Evolutionary conservation across 2,113 vertebrate genomes (phyloP), one percentile per base, ranked within the genome.

Genomic region (Phaethon lepturus): DNA sequence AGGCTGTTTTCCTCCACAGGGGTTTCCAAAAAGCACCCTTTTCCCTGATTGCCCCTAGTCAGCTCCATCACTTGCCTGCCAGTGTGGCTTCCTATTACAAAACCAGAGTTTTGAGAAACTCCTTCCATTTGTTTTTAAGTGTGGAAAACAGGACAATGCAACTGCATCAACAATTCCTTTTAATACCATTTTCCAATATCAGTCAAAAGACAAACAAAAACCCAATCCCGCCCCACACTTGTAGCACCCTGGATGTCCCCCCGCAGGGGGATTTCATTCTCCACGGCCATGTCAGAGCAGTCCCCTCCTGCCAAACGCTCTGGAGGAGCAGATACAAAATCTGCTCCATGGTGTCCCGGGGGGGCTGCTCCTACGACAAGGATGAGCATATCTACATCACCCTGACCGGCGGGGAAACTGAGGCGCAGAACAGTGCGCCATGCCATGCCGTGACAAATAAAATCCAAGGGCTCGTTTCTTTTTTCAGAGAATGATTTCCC

Each of bases 341-440:
- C 50, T 4, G 4, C 18, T 62, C n/a, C n/a, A 22, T 1, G 2
- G 13, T 52, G 55, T 63, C 60, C 29, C 1, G 0, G 5, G 7
- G 6, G 6, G 2, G 38, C 64, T 64, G 38, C 33, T 74, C 50
- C 47, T 47, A 23, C 1, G 1, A 52, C 25, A 35, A 35, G 49
- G 42, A 49, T 40, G 23, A 59, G 16, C 18, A 15, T 38, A 18
- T 40, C 62, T 22, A 22, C 16, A 44, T 55, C 60, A 55, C 19
- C n/a, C 33, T 55, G 38, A 45, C 64, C 1, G 3, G 13, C 2
- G 3, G 53, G 47, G 56, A 95, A 80, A 82, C 44, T 0, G 11
- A 60, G 76, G 53, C 3, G 1, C 26, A 45, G 40, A 88, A 60
- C 29, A 35, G 17, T 28, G 25, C 55, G 64, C 47, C 1, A 1